Conservation (phyloP, 2,797 vertebrate species). For the Intellagama lesueurii region DNA sequence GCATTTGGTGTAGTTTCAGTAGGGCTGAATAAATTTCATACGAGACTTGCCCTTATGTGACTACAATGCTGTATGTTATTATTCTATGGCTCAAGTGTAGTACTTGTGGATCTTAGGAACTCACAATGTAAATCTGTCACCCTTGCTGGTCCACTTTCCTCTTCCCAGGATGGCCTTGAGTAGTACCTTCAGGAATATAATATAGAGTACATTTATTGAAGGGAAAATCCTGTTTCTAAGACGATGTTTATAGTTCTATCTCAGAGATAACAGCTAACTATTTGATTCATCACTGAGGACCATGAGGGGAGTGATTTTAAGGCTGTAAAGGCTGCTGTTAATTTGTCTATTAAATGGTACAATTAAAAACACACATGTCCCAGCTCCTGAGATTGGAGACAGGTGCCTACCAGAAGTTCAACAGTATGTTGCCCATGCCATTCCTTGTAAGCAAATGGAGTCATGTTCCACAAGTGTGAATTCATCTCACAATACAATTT, state of each 20-base stretch:
- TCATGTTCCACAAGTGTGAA: not conserved
- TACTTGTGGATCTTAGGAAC: not conserved
- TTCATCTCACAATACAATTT: too few relatives aligned
- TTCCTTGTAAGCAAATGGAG: not conserved
- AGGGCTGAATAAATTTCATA: conserved; percentile 26
- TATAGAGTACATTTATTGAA: not conserved
- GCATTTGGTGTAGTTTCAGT: conserved; percentile 11
- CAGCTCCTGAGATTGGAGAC: not conserved
- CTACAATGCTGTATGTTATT: fast-evolving
- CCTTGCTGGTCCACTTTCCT: conserved; percentile 15
- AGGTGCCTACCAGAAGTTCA: not conserved
- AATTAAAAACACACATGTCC: not conserved
- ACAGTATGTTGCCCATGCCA: not conserved
- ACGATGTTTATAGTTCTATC: conserved; percentile 8
- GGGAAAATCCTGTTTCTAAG: not conserved
- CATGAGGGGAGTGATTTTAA: not conserved
- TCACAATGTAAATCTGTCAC: not conserved
- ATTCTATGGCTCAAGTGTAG: conserved; percentile 13
- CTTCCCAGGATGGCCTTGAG: conserved; percentile 11
- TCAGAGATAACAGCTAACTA: not conserved
- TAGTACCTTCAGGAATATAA: not conserved
- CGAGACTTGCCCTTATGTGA: conserved; percentile 40
- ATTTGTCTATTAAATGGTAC: not conserved
- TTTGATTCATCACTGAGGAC: not conserved
- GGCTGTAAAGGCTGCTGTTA: not conserved